Base-by-base conservation (phyloP, 2,113 vertebrate species). In the zebrafish (Danio rerio) region DNA sequence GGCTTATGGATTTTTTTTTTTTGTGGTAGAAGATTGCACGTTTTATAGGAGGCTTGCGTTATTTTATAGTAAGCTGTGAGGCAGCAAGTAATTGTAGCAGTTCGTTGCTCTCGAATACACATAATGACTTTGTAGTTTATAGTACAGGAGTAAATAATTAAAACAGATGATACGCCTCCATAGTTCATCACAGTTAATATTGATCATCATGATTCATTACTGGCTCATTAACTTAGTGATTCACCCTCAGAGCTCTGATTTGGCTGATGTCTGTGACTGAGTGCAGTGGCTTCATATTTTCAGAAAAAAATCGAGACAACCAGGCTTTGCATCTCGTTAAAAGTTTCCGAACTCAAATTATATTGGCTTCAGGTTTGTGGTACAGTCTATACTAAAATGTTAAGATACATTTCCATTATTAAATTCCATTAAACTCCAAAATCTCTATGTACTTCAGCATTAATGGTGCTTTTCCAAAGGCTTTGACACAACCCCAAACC, bases 101-200 rank as follows among this genome's bases (percentile, higher is more conserved):
- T 56, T 43, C 53, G 56, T 56, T n/a, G 40, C 52, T 74, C 15
- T 55, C 21, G 13, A 73, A 73, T 56, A 42, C 52, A 73, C 55
- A 59, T 58, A 47, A 75, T 75, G 31, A 47, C 72, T 75, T 75
- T 58, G 73, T n/a, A 20, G 40, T 45, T 58, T 31, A 74, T 58
- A 71, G 69, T 21, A 71, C 18, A 71, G 21, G 45, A 52, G 52
- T 59, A 75, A 75, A 59, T 61, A 18, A 43, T 47, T 45, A 6
- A n/a, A 74, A 43, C n/a, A 18, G 15, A 58, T 58, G 5, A 56
- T 61, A 59, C 55, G 47, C 47, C 71, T 55, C 62, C 49, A 45
- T 50, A 69, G 52, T 21, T 43, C 16, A 56, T 56, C 13, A 43
- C 31, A 2, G 6, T 8, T 58, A n/a, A 74, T 55, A 40, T 40